Base-by-base conservation (phyloP, 1,140 invertebrate species). In the Babylonia areolata region DNA sequence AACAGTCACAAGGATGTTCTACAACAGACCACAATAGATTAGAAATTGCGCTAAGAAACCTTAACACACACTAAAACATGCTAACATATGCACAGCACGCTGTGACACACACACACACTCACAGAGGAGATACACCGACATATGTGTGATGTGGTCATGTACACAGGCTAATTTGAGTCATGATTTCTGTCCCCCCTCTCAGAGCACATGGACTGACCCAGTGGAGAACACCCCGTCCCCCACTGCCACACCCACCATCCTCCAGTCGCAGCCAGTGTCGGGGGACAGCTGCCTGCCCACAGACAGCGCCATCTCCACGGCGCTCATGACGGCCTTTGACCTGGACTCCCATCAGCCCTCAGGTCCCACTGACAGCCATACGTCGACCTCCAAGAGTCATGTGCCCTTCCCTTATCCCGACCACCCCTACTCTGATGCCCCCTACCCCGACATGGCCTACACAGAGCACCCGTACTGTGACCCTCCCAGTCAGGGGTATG, bases 261-360 rank as follows among this genome's bases (percentile, higher is more conserved):
- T 23, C 58, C 17, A 20, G 28, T 23, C 58, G 23, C 58, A 12
- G 5, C 12, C 58, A 12, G 28, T 5, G 28, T 51, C 20, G 23
- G 58, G 12, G 28, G 28, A 64, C 58, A 64, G 28, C 58, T 64
- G 12, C 6, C 46, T 51, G 46, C 46, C 9, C 46, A 51, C 46
- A 51, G 46, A 51, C 75, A 28, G 17, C 37, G 15, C 75, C 75
- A 77, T 77, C 17, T 77, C 75, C 37, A 40, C 33, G 3, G 75
- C 75, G 6, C 37, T 77, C 37, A 77, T 77, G 75, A 77, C 75
- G 37, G 75, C 75, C 20, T 77, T 77, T 28, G 75, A 77, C 15
- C 9, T 77, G 3, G 75, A 77, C 75, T 28, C 75, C 2, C 71
- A 33, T 31, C 75, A 15, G 20, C 71, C 71, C 31, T 9, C 12